Evolutionary conservation across 2,888 invertebrate genomes (phyloP).

Genomic region (Gandaritis pyraliata): DNA sequence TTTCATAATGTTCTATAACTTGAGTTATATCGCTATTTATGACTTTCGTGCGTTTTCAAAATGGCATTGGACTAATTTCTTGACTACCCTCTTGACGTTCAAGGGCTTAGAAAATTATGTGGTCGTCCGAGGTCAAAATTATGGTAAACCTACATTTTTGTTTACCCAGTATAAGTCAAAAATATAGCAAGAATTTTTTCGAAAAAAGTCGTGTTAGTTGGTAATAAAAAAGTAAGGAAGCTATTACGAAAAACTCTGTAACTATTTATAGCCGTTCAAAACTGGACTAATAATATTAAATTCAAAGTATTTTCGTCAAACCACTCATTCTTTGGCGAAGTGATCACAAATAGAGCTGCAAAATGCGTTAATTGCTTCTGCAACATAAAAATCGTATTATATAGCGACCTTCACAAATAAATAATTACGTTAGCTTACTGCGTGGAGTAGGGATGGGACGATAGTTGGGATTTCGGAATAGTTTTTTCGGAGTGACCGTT

Average conservation of each 20-base stretch:
- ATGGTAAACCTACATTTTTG: too few species aligned
- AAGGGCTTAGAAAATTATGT: too few species aligned
- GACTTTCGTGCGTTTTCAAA: background rate
- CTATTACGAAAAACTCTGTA: too few species aligned
- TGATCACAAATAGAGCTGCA: constrained; percentile 36
- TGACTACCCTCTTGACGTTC: too few species aligned
- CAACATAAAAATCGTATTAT: constrained; percentile 44
- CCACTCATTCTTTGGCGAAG: constrained; percentile 25
- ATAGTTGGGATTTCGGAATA: constrained; percentile 11
- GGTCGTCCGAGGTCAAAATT: too few species aligned
- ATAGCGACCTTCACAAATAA: constrained; percentile 41
- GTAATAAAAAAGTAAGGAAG: too few species aligned
- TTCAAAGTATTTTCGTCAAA: constrained; percentile 13
- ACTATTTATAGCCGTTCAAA: background rate
- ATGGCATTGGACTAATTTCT: background rate
- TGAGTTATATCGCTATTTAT: background rate
- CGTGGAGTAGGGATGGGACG: background rate
- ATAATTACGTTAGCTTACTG: constrained; percentile 39
- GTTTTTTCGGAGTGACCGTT: too few species aligned
- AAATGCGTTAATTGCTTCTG: constrained; percentile 43
- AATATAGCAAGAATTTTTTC: too few species aligned
- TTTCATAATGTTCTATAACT: constrained; percentile 4
- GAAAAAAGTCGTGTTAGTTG: too few species aligned
- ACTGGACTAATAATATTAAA: background rate
- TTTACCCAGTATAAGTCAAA: too few species aligned